These are phyloP conservation scores for Neoscelio sp. DNA, from an alignment of 2,888 invertebrate species.

Conservation along the genomic window DNA sequence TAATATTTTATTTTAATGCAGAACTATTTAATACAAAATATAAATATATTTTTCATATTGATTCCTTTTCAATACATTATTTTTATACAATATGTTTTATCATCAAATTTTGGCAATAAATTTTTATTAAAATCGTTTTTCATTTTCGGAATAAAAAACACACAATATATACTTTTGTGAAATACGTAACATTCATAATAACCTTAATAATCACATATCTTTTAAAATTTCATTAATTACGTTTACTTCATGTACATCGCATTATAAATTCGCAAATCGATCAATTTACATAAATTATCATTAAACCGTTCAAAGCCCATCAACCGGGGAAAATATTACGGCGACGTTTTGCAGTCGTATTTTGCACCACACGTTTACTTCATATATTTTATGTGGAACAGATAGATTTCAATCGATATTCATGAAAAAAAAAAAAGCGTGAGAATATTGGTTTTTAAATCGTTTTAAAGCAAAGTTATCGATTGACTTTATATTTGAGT, in stretches of 20 bases:
- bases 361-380: not conserved
- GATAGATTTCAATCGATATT: not conserved
- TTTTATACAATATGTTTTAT: too few relatives aligned
- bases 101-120: too few relatives aligned
- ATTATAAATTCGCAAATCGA: constrained; percentile 3
- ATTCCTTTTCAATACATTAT: too few relatives aligned
- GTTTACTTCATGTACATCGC: constrained; percentile 17
- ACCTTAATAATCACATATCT: not conserved
- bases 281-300: constrained; percentile 6
- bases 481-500: not conserved
- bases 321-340: too few relatives aligned
- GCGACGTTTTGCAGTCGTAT: too few relatives aligned
- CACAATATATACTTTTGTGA: constrained; percentile 24
- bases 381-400: not conserved
- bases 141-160: not conserved
- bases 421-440: not conserved
- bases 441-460: constrained; percentile 1
- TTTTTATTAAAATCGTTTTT: too few relatives aligned
- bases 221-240: constrained; percentile 25
- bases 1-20: too few relatives aligned
- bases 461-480: constrained; percentile 6
- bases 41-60: too few relatives aligned
- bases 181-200: constrained; percentile 18
- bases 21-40: too few relatives aligned
- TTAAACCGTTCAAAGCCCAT: not conserved